Evolutionary conservation across 2,113 vertebrate genomes (phyloP).

Genomic region (Silurus glanis): DNA sequence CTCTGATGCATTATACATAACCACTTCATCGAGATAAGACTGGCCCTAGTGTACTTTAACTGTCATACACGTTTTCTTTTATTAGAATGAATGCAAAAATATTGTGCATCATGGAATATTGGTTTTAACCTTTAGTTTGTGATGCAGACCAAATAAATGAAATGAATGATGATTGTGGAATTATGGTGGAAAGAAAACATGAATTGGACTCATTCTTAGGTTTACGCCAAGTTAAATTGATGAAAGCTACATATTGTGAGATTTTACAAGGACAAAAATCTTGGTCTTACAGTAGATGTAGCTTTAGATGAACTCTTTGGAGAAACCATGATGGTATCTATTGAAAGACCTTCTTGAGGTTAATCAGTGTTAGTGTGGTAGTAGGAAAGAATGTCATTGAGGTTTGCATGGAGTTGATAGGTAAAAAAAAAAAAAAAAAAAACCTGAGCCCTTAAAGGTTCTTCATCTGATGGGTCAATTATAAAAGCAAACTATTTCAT

Average conservation of each 20-base stretch:
- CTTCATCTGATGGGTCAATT: neutral
- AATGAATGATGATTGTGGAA: neutral
- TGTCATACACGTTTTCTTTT: constrained; percentile 16
- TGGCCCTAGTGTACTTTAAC: neutral
- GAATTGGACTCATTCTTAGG: neutral
- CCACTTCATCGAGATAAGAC: neutral
- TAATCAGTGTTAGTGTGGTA: neutral
- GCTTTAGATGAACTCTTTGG: neutral
- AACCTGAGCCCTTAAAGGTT: neutral
- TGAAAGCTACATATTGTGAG: neutral
- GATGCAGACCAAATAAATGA: neutral
- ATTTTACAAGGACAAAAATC: neutral
- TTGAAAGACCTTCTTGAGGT: neutral
- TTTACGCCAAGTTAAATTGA: neutral
- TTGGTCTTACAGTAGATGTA: neutral
- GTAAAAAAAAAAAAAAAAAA: neutral
- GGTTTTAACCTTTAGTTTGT: neutral
- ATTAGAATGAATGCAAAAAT: neutral
- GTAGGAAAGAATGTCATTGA: neutral
- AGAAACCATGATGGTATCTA: neutral
- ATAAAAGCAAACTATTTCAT: neutral
- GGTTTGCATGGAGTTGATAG: neutral
- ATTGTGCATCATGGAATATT: neutral
- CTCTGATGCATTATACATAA: neutral
- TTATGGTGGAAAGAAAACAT: neutral